Evolutionary conservation across 2,888 invertebrate genomes (phyloP).

Genomic region (Eugnorisma glareosa): DNA sequence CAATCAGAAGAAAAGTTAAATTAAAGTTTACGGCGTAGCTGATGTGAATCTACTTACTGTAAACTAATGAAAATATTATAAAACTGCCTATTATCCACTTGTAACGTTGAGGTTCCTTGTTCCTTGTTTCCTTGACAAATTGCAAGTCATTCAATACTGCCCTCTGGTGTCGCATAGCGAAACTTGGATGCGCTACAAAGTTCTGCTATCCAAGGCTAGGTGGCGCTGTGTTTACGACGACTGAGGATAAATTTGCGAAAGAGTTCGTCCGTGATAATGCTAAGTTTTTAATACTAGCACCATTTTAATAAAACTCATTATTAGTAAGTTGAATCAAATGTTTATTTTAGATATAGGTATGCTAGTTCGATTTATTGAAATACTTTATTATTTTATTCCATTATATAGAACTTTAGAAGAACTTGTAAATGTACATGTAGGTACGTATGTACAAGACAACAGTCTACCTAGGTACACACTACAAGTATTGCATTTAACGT

Average conservation of each 20-base stretch:
- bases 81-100: neutral
- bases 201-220: conserved; percentile 25
- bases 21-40: neutral
- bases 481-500: conserved; percentile 57
- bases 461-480: conserved; percentile 6
- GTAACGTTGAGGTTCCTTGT: too few species aligned
- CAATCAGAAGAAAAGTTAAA: neutral
- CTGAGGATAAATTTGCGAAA: neutral
- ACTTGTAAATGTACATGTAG: neutral
- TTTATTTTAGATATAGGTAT: neutral
- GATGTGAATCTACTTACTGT: neutral
- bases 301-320: neutral
- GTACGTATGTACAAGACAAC: neutral
- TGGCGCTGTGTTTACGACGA: conserved; percentile 1
- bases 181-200: neutral
- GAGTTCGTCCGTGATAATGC: neutral
- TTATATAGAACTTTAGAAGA: neutral
- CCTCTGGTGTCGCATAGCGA: conserved; percentile 22
- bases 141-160: neutral
- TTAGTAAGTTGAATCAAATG: neutral
- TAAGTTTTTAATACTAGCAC: neutral
- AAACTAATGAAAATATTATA: neutral
- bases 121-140: neutral
- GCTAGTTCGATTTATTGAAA: neutral
- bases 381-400: neutral